Evolutionary conservation across 2,113 vertebrate genomes (phyloP).

Genomic region (Jaculus jaculus): DNA sequence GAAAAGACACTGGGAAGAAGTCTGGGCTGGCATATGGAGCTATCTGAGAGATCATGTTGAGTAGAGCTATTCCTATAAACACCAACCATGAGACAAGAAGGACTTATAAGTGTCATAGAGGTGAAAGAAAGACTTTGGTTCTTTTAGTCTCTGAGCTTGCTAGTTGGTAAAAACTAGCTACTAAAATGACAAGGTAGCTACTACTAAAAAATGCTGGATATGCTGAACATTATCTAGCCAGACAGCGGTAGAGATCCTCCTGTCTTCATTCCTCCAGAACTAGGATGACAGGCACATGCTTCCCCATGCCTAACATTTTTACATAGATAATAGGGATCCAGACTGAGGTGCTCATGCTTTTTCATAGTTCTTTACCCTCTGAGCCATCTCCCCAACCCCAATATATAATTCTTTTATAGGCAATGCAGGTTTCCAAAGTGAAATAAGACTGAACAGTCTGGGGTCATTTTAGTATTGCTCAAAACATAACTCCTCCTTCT

Average conservation of each 20-base stretch:
- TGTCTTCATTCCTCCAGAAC: too few relatives aligned
- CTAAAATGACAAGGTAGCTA: neutral
- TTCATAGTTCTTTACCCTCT: neutral
- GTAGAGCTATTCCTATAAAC: neutral
- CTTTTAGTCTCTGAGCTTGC: neutral
- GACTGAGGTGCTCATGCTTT: too few relatives aligned
- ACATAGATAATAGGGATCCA: too few relatives aligned
- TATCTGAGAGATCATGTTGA: neutral
- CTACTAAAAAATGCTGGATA: neutral
- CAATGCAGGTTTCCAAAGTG: neutral
- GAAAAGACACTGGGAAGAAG: neutral
- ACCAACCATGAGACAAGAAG: neutral
- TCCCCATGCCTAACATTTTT: too few relatives aligned
- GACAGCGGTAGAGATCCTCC: too few relatives aligned
- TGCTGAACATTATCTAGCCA: too few relatives aligned
- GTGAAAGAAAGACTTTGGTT: neutral
- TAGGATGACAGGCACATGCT: too few relatives aligned
- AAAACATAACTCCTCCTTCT: neutral
- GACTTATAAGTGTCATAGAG: neutral
- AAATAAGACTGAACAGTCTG: neutral
- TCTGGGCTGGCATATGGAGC: neutral
- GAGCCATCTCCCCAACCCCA: too few relatives aligned
- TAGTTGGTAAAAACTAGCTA: too few relatives aligned
- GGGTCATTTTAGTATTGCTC: neutral
- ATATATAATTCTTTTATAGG: neutral